Base-by-base conservation (phyloP, 2,797 vertebrate species). In the Pseudotriccus pelzelni region DNA sequence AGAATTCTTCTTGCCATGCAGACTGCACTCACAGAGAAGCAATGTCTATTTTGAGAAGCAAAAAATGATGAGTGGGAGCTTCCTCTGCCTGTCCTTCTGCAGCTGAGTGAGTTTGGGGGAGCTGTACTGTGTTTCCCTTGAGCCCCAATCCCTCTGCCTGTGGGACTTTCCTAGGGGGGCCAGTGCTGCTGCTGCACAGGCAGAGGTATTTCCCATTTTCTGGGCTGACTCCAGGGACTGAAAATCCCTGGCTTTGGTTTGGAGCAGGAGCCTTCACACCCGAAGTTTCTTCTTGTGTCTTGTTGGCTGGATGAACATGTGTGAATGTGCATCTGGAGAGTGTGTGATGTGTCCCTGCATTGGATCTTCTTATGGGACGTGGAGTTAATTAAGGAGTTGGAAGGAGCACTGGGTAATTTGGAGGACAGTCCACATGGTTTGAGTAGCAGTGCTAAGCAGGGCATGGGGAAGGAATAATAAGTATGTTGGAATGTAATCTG, bases 111-210 rank as follows among this genome's bases (percentile, higher is more conserved):
- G 41, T n/a, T 4, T 25, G 47, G 39, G 47, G 52, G 43, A 60
- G 14, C 19, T 41, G 24, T 24, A 44, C 53, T 0, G 0, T 1
- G 8, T n/a, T 68, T 53, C 23, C 14, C 46, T 47, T 6, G 14
- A 1, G 5, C 23, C 34, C 21, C 10, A 37, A 2, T 53, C 23
- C 44, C 47, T 0, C 2, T 4, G 17, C 46, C 25, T 2, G 7
- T 43, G 64, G 52, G 30, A 41, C 17, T n/a, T 70, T 39, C 60
- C 18, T 19, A 3, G 0, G 2, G 13, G 6, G 24, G 18, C 18
- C 9, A 3, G 36, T 12, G 12, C 62, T 77, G 4, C 15, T 18
- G n/a, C 63, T 20, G 23, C 34, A 4, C 0, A 30, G 44, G 37
- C 41, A 67, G 49, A 62, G 32, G 11, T 14, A 23, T n/a, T 79